phyloP scores from a whole-genome alignment of 2,113 vertebrate species.

The Gopherus flavomarginatus region DNA sequence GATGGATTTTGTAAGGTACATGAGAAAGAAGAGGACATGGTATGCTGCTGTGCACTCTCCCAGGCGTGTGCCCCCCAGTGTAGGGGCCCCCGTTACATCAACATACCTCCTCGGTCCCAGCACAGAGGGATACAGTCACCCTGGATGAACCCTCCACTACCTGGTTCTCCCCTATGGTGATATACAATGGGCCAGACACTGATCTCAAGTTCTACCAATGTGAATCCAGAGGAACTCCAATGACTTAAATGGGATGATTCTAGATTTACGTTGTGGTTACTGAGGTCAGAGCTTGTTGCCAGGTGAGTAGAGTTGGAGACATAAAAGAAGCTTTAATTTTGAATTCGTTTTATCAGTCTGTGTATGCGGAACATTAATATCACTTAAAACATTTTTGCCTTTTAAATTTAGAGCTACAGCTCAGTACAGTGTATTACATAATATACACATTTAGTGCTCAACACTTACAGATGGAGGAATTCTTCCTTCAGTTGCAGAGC shows the following conservation, averaged over 20 bases:
- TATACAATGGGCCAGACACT: background rate
- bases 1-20: background rate
- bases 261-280: background rate
- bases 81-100: background rate
- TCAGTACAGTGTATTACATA: background rate
- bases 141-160: background rate
- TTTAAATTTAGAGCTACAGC: background rate
- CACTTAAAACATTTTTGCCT: conserved; percentile 13
- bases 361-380: background rate
- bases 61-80: background rate
- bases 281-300: background rate
- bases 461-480: background rate
- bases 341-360: background rate
- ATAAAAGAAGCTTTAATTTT: background rate
- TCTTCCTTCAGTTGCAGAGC: background rate
- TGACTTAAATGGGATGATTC: background rate
- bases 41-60: background rate
- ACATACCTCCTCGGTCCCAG: background rate
- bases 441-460: background rate
- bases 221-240: background rate
- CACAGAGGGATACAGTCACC: background rate
- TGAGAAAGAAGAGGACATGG: background rate
- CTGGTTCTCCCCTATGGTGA: background rate
- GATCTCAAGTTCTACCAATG: background rate
- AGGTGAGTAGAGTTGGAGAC: rapidly evolving